A percentile compares a stretch with the other conserved stretches of the same genome.
phyloP scores from a whole-genome alignment of 2,797 vertebrate genomes.

The Tauraco hartlaubi region DNA sequence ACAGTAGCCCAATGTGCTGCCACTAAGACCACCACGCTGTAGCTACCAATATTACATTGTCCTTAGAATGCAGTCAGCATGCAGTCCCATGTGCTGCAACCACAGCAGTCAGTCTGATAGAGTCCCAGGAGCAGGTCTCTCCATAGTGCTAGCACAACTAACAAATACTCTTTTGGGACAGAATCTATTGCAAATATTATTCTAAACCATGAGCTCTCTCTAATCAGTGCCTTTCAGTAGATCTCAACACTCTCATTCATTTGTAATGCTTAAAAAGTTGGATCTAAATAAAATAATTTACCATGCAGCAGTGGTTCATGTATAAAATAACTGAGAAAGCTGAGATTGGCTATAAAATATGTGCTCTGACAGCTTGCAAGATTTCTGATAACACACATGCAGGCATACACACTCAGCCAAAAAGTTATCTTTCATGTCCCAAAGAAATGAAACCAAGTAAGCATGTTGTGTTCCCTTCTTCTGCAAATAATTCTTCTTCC shows the following conservation, averaged over 20 bases:
- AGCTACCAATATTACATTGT: accelerated
- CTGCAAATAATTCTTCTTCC: background rate
- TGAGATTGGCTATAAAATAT: background rate
- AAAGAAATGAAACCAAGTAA: background rate
- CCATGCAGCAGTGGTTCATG: background rate
- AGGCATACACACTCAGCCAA: background rate
- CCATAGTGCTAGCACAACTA: background rate
- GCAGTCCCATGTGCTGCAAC: background rate
- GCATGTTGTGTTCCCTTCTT: background rate
- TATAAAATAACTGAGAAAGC: background rate
- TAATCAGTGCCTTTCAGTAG: background rate
- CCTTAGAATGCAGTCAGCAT: background rate
- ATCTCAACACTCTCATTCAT: background rate
- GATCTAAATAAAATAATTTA: background rate
- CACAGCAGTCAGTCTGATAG: background rate
- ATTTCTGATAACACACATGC: background rate
- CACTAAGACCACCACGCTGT: background rate
- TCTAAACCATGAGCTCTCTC: background rate
- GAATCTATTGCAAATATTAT: accelerated
- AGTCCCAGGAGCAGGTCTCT: background rate
- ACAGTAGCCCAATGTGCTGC: accelerated
- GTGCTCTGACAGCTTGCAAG: background rate
- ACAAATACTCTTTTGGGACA: background rate
- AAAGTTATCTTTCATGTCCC: background rate
- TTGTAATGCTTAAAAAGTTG: background rate